Evolutionary conservation across 2,113 vertebrate genomes (phyloP), one percentile per base, ranked within the genome.

Genomic region (Athene cunicularia): DNA sequence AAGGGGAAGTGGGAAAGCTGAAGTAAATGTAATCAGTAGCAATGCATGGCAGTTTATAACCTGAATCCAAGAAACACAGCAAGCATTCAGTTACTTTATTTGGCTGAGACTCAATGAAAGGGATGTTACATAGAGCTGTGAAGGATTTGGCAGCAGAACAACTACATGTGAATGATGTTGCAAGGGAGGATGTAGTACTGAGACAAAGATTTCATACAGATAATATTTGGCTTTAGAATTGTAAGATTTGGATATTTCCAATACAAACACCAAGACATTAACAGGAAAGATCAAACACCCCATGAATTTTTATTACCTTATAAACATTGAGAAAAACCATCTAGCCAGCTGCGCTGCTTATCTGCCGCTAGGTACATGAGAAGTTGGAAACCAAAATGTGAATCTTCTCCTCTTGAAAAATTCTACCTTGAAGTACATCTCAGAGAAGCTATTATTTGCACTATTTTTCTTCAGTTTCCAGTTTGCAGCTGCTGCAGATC

Each of bases 191-290:
- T 96, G 71, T 92, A 94, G 86, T 70, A 82, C 91, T 80, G 81
- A 97, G 95, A 97, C 97, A 98, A 97, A 97, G 95, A 96, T 98
- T 98, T 98, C 91, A 95, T 97, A 86, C 90, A 95, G 85, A 95
- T 92, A 93, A 88, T 75, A 80, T 68, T 89, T 98, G 97, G 95
- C 96, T 71, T 68, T 81, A 83, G 71, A 80, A 84, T 73, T 71
- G 47, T 80, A 97, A 95, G 91, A 74, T 92, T 94, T 91, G 9
- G 91, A 67, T 96, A 94, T 97, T 91, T 96, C 39, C 88, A 86
- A 18, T 4, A 64, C 52, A 94, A 96, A 95, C 79, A 95, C 0
- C 5, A 66, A 75, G 72, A 63, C 52, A 67, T 8, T 86, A 91
- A 92, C 89, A 98, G 83, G 94, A 94, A 97, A 97, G 83, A 97